Evolutionary conservation across 2,888 invertebrate genomes (phyloP), one percentile per base, ranked within the genome.

Genomic region (Ophioninae sp.): DNA sequence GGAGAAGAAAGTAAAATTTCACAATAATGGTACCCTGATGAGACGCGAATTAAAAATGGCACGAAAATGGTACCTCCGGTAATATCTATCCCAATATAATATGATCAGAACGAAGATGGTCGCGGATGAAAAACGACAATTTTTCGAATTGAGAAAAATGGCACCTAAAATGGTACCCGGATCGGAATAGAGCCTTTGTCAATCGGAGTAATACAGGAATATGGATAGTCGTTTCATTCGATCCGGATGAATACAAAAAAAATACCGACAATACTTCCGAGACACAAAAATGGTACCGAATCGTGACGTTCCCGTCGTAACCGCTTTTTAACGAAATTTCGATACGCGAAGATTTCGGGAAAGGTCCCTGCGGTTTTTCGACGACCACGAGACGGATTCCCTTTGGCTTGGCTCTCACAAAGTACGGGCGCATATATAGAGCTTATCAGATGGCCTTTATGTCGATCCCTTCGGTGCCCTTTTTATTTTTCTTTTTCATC

Each of bases 401-500:
- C 20, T 20, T 20, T 59, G 20, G 7, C 20, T n/a, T 59, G 20
- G 59, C 59, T n/a, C 6, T 59, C 20, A 59, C 41, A 59, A 68
- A 50, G 65, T 65, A 17, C 17, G 13, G 17, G 65, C 10, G 59
- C 23, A 23, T 62, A 62, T 68, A 81, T 57, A 76, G 82, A 81
- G 85, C 87, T 87, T 88, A 90, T 89, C 89, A 88, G 87, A 87
- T 89, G 86, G 87, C 87, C 88, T 90, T 89, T 86, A 84, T 89
- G 90, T 90, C 88, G 88, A 89, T 88, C 86, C 88, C 87, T 87
- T 89, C 89, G 44, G 44, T 44, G 39, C 87, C 86, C 77, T 80
- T 72, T 75, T 77, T 73, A 59, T 78, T 68, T 67, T 79, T 56
- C 77, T 76, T 72, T 74, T 76, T 76, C 23, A 81, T 84, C 76